A percentile compares a stretch with the other conserved stretches of the same genome.
Conservation (phyloP, 2,888 invertebrate genomes). For the Neoscelio sp. region DNA sequence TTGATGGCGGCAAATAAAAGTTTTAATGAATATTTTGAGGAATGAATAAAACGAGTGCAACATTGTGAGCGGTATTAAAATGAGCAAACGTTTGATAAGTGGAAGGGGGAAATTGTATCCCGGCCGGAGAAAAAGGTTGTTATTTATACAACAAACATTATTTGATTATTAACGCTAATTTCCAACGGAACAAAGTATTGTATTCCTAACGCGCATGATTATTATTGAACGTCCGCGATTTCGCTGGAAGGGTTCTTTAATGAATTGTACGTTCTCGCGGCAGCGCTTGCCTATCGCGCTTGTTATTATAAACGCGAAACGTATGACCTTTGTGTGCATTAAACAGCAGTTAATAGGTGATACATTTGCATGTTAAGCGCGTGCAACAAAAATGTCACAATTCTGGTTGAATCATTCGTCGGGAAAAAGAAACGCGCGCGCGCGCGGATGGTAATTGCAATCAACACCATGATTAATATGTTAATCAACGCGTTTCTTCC, state of each 20-base stretch:
- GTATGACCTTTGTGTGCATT: conserved; percentile 51
- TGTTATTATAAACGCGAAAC: conserved; percentile 39
- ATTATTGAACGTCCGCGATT: conserved; percentile 11
- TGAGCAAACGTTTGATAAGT: too few species aligned
- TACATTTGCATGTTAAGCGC: conserved; percentile 35
- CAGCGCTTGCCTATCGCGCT: too few species aligned
- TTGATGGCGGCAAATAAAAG: not conserved
- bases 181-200: conserved; percentile 34
- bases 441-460: conserved; percentile 30
- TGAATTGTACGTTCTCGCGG: conserved; percentile 28
- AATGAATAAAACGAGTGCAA: conserved; percentile 20
- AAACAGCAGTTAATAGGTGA: conserved; percentile 52
- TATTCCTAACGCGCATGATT: conserved; percentile 32
- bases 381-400: conserved; percentile 33
- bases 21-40: conserved; percentile 17
- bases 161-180: conserved; percentile 49
- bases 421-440: conserved; percentile 17
- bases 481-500: conserved; percentile 47
- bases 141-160: conserved; percentile 19
- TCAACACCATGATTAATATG: conserved; percentile 47
- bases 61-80: too few species aligned
- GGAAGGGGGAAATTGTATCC: conserved; percentile 20
- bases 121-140: conserved; percentile 19
- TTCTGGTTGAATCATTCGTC: conserved; percentile 15
- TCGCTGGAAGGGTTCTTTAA: conserved; percentile 33